These are phyloP conservation scores for Phallusia fumigata DNA, from an alignment of 23 tunicate genomes.

Conservation along the genomic window DNA sequence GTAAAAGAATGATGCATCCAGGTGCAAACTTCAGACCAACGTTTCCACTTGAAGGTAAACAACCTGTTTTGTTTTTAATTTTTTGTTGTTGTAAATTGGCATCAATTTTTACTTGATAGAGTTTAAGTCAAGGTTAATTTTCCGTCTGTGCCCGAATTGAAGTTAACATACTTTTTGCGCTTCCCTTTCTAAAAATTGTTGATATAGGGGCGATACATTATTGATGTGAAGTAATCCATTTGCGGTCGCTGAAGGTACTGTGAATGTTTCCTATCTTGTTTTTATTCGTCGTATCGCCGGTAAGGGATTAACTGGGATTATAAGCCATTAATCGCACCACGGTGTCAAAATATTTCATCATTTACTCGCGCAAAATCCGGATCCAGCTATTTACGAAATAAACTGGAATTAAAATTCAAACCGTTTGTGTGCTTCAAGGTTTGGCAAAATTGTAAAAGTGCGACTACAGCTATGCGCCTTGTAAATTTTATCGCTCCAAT, in stretches of 20 bases:
- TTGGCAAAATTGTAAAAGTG: too few species aligned
- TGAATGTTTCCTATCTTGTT: not conserved
- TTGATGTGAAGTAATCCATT: not conserved
- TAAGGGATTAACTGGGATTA: not conserved
- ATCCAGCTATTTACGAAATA: too few species aligned
- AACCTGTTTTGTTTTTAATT: not conserved
- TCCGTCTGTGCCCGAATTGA: not conserved
- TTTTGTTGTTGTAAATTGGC: not conserved
- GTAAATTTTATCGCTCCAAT: too few species aligned
- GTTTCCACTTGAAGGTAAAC: conserved; percentile 90
- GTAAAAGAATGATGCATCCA: conserved; percentile 71
- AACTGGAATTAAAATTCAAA: too few species aligned
- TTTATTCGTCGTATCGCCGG: not conserved
- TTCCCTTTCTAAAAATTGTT: not conserved
- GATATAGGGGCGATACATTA: not conserved
- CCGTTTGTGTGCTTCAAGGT: too few species aligned
- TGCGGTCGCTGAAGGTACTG: not conserved
- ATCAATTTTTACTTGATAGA: too few species aligned
- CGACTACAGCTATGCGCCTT: too few species aligned
- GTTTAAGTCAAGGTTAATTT: not conserved
- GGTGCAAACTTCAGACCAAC: conserved; percentile 72
- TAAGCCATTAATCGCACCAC: too few species aligned
- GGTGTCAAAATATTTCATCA: too few species aligned
- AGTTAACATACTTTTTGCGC: not conserved
- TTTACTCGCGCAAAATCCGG: too few species aligned